phyloP scores from a whole-genome alignment of 2,797 vertebrate genomes.

The Varecia variegata region DNA sequence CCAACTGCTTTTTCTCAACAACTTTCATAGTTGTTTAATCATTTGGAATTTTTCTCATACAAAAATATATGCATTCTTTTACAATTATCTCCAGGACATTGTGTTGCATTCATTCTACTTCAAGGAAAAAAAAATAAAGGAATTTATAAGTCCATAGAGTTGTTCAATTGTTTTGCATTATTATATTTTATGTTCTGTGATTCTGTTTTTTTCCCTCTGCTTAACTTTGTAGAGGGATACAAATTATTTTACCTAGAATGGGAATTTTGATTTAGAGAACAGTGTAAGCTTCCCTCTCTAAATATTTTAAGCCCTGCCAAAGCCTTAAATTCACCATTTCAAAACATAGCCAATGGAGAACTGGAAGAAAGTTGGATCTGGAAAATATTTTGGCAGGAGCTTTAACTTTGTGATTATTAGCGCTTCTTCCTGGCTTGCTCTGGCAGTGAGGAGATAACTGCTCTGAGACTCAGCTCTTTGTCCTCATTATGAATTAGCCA shows the following conservation, averaged over 20 bases:
- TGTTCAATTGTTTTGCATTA: background rate
- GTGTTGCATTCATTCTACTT: background rate
- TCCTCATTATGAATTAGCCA: background rate
- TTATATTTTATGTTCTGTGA: background rate
- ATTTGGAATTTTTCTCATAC: background rate
- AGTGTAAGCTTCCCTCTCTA: background rate
- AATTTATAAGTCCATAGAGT: background rate
- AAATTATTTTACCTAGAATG: background rate
- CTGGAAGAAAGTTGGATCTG: background rate
- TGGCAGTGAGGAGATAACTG: background rate
- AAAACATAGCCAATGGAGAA: background rate
- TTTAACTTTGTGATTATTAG: background rate
- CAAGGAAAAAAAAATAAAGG: background rate
- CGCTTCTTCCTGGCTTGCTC: background rate
- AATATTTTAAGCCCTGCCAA: background rate
- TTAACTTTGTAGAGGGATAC: background rate
- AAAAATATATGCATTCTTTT: background rate
- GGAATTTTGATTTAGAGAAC: background rate
- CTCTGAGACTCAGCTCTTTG: background rate
- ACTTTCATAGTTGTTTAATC: background rate
- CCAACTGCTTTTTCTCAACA: background rate
- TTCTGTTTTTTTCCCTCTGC: background rate
- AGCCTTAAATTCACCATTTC: background rate
- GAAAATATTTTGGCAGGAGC: background rate
- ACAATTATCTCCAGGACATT: background rate